A percentile compares a stretch with the other conserved stretches of the same genome.
Conservation (phyloP, 2,888 invertebrate species). For the Diarsia mendica region DNA sequence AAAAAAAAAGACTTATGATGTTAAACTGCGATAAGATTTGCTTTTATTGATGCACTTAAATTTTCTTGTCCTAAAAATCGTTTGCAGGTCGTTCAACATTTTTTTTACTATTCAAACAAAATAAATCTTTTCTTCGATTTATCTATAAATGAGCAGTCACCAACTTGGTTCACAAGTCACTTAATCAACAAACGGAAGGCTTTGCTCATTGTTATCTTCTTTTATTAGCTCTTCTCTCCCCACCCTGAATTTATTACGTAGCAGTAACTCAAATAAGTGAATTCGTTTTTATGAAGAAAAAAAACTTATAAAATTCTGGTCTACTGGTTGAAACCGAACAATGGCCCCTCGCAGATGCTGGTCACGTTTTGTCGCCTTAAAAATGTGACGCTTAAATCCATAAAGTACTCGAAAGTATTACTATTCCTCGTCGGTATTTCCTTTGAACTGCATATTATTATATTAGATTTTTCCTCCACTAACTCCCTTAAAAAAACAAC, state of each 20-base stretch:
- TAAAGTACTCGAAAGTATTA: constrained; percentile 87
- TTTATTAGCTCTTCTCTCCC: constrained; percentile 77
- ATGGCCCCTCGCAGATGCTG: constrained; percentile 81
- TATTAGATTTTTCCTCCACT: constrained; percentile 76
- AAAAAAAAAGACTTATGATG: constrained; percentile 13
- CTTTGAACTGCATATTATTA: constrained; percentile 85
- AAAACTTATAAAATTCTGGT: constrained; percentile 79
- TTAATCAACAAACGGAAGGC: constrained; percentile 81
- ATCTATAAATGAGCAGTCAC: constrained; percentile 31
- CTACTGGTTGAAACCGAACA: constrained; percentile 85
- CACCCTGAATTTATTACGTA: constrained; percentile 83
- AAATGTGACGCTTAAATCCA: constrained; percentile 88
- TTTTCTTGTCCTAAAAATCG: constrained; percentile 25
- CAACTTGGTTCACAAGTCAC: constrained; percentile 68
- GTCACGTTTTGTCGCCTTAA: constrained; percentile 89
- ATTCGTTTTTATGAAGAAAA: constrained; percentile 83
- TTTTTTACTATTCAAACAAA: not conserved
- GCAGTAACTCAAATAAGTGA: constrained; percentile 86
- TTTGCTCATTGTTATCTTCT: constrained; percentile 79
- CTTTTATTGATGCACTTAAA: constrained; percentile 45
- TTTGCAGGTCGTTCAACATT: constrained; percentile 26
- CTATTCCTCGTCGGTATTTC: constrained; percentile 85
- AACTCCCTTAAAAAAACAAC: constrained; percentile 55
- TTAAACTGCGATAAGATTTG: constrained; percentile 39
- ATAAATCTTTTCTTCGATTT: constrained; percentile 19